Base-by-base conservation (phyloP, 2,888 invertebrate genomes). In the Theretra japonica region DNA sequence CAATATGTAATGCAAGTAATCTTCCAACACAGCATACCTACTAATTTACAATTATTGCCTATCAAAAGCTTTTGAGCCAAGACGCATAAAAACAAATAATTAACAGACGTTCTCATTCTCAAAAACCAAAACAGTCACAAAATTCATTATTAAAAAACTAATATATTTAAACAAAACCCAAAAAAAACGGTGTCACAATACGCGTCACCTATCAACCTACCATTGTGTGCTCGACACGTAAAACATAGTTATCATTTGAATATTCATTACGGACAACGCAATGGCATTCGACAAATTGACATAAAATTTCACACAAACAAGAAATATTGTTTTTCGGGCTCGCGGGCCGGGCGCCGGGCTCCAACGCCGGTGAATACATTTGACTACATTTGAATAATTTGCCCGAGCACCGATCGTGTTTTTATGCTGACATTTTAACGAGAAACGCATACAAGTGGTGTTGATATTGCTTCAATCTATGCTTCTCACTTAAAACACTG, bases 281-380 rank as follows among this genome's bases (percentile, higher is more conserved):
- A 83, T 80, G 86, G 85, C 82, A 89, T 90, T 89, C 87, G 87
- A 88, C 90, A 92, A 91, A 90, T 90, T 91, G 90, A 88, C 91
- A 89, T 88, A 87, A 90, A 90, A 90, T 93, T 93, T 94, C 93
- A 93, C 93, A 91, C 93, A 93, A 93, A 92, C 89, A 90, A 76
- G 81, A 76, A 75, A 74, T 82, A 80, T 82, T 85, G 83, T 83
- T 83, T 83, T 80, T 82, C 80, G 81, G 80, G 83, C 81, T 79
- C 79, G 78, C 79, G 81, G 80, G 79, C 75, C 72, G 77, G 75
- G 70, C 71, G 74, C 73, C 75, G 81, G 41, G 41, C 41, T 41
- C 41, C 11, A 79, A 82, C 85, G 85, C 88, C 86, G 82, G 76
- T 74, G 86, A 80, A 87, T 88, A 81, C 78, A 85, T 88, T 88